Evolutionary conservation across 2,888 invertebrate genomes (phyloP).

Genomic region (Drosophila demipolita): DNA sequence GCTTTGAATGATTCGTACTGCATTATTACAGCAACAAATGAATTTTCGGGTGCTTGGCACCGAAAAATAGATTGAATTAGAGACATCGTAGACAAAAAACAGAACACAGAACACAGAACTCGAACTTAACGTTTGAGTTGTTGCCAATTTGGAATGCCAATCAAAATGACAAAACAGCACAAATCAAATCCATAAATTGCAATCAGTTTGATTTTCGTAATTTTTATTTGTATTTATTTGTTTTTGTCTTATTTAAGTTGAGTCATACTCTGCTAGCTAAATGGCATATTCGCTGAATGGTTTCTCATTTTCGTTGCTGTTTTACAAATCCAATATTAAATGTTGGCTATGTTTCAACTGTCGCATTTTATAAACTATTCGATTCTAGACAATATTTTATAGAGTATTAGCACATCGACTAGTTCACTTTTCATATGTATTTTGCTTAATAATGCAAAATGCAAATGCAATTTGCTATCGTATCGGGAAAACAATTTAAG

Average conservation of each 20-base stretch:
- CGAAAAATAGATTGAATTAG: conserved; percentile 37
- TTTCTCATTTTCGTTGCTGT: neutral
- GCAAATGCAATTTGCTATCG: conserved; percentile 64
- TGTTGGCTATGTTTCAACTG: neutral
- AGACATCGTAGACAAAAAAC: conserved; percentile 10
- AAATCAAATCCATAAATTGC: conserved; percentile 76
- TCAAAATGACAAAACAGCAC: conserved; percentile 74
- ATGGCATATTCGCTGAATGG: neutral
- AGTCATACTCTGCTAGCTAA: conserved; percentile 33
- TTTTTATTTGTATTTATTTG: neutral
- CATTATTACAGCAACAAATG: conserved; percentile 30
- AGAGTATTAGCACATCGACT: conserved; percentile 33
- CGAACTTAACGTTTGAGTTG: conserved; percentile 31
- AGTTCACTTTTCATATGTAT: neutral
- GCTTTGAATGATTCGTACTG: conserved; percentile 14
- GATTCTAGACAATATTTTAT: neutral
- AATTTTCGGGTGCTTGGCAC: conserved; percentile 38
- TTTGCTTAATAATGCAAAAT: conserved; percentile 61
- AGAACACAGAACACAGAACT: conserved; percentile 1
- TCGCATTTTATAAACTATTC: neutral
- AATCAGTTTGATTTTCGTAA: conserved; percentile 28
- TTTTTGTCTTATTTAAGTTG: conserved; percentile 28
- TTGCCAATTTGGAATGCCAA: conserved; percentile 73
- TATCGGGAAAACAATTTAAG: conserved; percentile 62
- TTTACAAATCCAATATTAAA: neutral